phyloP scores from a whole-genome alignment of 2,797 vertebrate species.

The Remorina albescens region DNA sequence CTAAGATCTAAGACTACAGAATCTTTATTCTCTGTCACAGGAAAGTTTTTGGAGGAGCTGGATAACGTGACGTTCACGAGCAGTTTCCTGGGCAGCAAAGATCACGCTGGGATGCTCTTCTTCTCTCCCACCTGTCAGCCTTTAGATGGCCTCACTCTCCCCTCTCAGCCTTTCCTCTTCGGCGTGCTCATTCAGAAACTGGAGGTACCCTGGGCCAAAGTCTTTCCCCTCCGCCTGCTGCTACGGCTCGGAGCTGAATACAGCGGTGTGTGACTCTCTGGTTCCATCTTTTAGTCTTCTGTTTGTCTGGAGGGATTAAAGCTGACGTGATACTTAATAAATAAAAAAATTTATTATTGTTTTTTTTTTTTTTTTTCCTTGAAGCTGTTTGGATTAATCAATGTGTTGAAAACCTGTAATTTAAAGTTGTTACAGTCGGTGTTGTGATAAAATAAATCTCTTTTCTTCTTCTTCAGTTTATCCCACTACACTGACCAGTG shows the following conservation, averaged over 20 bases:
- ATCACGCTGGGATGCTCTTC: slow-evolving; percentile 95
- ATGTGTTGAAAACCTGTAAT: background rate
- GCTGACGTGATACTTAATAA: too few relatives aligned
- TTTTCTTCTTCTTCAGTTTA: slow-evolving; percentile 84
- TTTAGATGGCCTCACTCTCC: slow-evolving; percentile 86
- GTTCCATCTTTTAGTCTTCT: background rate
- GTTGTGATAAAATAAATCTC: background rate
- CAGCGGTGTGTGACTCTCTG: slow-evolving; percentile 82
- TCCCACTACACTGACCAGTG: slow-evolving; percentile 87
- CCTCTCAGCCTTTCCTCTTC: slow-evolving; percentile 88
- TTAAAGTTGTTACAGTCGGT: background rate
- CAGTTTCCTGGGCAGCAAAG: slow-evolving; percentile 91
- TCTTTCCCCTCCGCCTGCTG: slow-evolving; percentile 93
- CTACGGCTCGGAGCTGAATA: slow-evolving; percentile 92
- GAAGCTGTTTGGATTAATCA: background rate
- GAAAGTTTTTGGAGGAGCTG: slow-evolving; percentile 90
- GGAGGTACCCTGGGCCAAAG: slow-evolving; percentile 97
- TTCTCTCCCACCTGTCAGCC: slow-evolving; percentile 90
- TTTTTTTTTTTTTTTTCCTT: too few relatives aligned
- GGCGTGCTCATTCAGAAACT: slow-evolving; percentile 94
- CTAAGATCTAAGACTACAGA: background rate
- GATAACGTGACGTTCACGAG: slow-evolving; percentile 92
- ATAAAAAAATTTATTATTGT: too few relatives aligned
- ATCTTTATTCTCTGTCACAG: slow-evolving; percentile 69
- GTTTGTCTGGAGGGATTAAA: background rate